phyloP scores from a whole-genome alignment of 2,113 vertebrate genomes.

The Saimiri boliviensis region DNA sequence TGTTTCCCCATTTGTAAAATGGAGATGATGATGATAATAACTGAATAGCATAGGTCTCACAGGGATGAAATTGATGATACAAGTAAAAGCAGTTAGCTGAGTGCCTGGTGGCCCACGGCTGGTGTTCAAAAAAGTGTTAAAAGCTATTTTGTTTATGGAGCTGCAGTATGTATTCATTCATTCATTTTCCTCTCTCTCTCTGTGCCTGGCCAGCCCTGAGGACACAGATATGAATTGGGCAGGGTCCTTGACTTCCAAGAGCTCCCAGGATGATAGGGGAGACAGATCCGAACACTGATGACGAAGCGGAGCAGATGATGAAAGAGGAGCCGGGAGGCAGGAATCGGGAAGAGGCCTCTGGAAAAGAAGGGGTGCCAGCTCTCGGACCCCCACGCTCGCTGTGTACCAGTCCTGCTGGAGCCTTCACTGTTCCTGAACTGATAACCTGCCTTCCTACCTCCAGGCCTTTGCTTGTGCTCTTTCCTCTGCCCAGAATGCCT shows the following conservation, averaged over 20 bases:
- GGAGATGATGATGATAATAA: not conserved
- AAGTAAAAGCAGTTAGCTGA: not conserved
- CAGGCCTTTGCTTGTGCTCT: not conserved
- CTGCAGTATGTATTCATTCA: not conserved
- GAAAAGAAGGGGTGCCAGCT: not conserved
- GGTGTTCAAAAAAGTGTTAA: not conserved
- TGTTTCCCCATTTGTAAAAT: not conserved
- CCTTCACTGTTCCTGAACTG: not conserved
- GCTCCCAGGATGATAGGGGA: not conserved
- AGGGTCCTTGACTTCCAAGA: not conserved
- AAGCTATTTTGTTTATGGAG: not conserved
- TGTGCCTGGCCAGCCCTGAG: not conserved
- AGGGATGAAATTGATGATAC: not conserved
- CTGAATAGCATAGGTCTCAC: not conserved
- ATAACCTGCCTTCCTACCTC: not conserved
- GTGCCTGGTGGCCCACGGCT: not conserved
- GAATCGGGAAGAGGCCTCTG: not conserved
- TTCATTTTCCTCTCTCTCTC: not conserved
- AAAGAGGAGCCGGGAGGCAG: not conserved
- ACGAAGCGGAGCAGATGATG: not conserved
- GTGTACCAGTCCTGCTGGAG: no score
- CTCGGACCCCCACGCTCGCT: fast-evolving
- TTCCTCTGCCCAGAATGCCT: not conserved
- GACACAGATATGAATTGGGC: not conserved
- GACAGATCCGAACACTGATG: not conserved